These are phyloP conservation scores for Spodoptera frugiperda DNA, from an alignment of 1,140 invertebrate species.

Conservation along the genomic window DNA sequence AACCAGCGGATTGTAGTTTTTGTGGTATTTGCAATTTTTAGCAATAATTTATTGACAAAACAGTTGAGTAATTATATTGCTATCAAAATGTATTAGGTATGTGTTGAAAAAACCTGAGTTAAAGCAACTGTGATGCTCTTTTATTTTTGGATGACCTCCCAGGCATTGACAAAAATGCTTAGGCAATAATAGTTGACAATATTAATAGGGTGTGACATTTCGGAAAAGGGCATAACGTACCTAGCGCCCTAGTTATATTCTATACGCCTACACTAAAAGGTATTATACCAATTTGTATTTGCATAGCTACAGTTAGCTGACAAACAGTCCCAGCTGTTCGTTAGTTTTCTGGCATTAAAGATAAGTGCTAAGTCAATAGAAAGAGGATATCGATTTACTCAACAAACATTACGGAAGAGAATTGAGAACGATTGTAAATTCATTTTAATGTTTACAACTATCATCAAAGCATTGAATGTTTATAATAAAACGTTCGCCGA, in stretches of 20 bases:
- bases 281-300: not conserved
- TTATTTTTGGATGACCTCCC: conserved; percentile 22
- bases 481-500: conserved; percentile 25
- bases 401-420: not conserved
- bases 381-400: conserved; percentile 11
- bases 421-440: not conserved
- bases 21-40: conserved; percentile 12
- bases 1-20: conserved; percentile 5
- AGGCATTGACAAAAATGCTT: conserved; percentile 28
- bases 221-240: conserved; percentile 6
- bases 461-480: conserved; percentile 29
- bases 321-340: not conserved
- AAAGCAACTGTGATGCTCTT: not conserved
- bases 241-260: too few species aligned
- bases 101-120: not conserved
- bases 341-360: not conserved
- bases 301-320: conserved; percentile 5
- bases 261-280: not conserved
- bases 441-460: conserved; percentile 8
- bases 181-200: conserved; percentile 28
- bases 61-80: not conserved
- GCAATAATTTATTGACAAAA: conserved; percentile 2
- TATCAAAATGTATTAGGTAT: not conserved
- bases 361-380: not conserved
- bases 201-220: conserved; percentile 26